A percentile compares a stretch with the other conserved stretches of the same genome.
Evolutionary conservation across 1,140 invertebrate species (phyloP).

Genomic region (Cyrtorhinus lividipennis): DNA sequence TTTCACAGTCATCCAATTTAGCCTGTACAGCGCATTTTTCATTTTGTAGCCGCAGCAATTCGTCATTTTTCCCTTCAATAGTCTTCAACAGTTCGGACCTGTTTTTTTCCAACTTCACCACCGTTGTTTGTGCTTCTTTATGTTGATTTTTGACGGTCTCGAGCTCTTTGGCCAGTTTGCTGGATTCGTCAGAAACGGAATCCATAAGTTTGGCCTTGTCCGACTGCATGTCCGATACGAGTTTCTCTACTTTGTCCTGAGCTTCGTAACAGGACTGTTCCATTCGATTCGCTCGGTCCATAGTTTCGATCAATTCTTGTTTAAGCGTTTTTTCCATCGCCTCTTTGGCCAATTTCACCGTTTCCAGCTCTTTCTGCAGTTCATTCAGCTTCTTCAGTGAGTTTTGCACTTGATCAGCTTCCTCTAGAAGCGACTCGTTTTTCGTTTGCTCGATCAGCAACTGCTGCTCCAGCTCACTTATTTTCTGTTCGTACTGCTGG

Average conservation of each 20-base stretch:
- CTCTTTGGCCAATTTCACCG: background rate
- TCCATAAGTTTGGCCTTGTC: slow-evolving; percentile 11
- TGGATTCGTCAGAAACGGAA: slow-evolving; percentile 1
- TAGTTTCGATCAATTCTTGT: slow-evolving; percentile 19
- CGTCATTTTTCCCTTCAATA: slow-evolving; percentile 8
- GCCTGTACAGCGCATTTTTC: slow-evolving; percentile 30
- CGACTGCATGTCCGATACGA: slow-evolving; percentile 29
- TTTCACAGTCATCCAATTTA: slow-evolving; percentile 29
- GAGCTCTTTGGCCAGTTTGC: slow-evolving; percentile 26
- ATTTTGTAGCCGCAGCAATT: slow-evolving; percentile 29
- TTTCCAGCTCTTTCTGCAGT: slow-evolving; percentile 26
- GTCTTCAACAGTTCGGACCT: slow-evolving; percentile 28
- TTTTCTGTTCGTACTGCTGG: slow-evolving; percentile 34
- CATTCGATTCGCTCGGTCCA: slow-evolving; percentile 13
- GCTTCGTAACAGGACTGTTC: slow-evolving; percentile 25
- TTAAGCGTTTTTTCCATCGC: slow-evolving; percentile 16
- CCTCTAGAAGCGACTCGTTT: slow-evolving; percentile 34
- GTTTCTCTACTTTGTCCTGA: slow-evolving; percentile 32
- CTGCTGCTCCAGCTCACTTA: slow-evolving; percentile 38
- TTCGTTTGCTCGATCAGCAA: slow-evolving; percentile 34
- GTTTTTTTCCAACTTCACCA: slow-evolving; percentile 33
- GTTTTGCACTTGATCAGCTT: slow-evolving; percentile 39
- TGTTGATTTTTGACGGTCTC: slow-evolving; percentile 22
- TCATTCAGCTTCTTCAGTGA: slow-evolving; percentile 32
- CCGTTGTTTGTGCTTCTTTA: slow-evolving; percentile 31